Percentiles rank a stretch among this genome's conserved stretches.
Evolutionary conservation across 2,113 vertebrate species (phyloP).

Genomic region (Carlito syrichta): DNA sequence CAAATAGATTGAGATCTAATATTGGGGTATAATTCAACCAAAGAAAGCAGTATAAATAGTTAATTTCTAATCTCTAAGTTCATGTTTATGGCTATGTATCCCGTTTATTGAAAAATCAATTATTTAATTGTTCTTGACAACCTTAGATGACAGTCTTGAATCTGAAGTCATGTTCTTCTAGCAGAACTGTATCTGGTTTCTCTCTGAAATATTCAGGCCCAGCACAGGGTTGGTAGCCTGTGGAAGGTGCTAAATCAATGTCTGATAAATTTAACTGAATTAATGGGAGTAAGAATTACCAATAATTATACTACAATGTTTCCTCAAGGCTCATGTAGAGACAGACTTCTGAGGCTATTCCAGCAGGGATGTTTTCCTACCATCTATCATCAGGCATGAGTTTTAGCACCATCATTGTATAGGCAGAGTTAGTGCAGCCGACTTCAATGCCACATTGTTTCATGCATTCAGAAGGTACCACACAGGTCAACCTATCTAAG

Average conservation of each 20-base stretch:
- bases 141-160: not conserved
- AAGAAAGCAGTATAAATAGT: not conserved
- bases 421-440: slow-evolving; percentile 91
- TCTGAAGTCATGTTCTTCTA: not conserved
- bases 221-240: not conserved
- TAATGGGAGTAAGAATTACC: not conserved
- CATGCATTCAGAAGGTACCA: slow-evolving; percentile 82
- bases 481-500: slow-evolving; percentile 88
- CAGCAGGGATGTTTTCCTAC: slow-evolving; percentile 67
- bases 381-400: slow-evolving; percentile 91
- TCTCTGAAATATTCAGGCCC: not conserved
- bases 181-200: not conserved
- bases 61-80: not conserved
- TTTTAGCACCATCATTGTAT: slow-evolving; percentile 88
- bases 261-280: not conserved
- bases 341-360: not conserved
- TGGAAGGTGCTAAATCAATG: no score
- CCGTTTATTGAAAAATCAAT: not conserved
- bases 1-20: not conserved
- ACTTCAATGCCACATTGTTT: slow-evolving; percentile 83
- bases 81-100: not conserved
- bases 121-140: not conserved
- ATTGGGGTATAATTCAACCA: no score
- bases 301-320: not conserved
- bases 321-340: not conserved